Evolutionary conservation across 2,797 vertebrate species (phyloP).

Genomic region (Bradypodion pumilum): DNA sequence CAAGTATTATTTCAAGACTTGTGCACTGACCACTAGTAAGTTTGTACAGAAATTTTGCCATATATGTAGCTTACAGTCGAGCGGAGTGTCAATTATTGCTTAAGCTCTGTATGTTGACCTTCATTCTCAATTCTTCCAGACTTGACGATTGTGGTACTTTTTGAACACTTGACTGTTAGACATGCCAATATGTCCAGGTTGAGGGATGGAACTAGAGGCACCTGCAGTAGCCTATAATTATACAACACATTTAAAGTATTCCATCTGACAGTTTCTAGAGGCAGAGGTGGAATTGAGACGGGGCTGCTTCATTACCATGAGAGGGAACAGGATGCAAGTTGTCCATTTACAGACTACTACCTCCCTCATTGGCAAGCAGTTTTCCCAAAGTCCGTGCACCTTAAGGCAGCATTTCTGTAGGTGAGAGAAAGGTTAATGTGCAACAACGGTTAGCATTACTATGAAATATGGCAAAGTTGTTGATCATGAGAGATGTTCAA

Average conservation of each 20-base stretch:
- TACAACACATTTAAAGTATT: no score
- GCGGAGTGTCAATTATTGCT: background rate
- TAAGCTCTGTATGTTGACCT: background rate
- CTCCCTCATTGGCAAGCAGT: background rate
- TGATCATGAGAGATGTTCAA: background rate
- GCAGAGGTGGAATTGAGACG: no score
- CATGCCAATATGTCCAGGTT: background rate
- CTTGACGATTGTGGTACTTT: background rate
- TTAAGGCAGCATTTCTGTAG: background rate
- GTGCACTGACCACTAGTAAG: background rate
- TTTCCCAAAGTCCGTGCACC: background rate
- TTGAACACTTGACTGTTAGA: no score
- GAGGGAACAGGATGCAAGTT: background rate
- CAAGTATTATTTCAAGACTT: background rate
- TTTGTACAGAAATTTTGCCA: background rate
- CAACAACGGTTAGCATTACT: no score
- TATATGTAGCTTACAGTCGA: background rate
- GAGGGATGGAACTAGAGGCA: background rate
- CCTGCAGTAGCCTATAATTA: no score
- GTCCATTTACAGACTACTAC: background rate
- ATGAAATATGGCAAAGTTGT: background rate
- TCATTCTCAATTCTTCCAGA: background rate
- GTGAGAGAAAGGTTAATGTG: background rate
- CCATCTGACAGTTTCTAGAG: no score
- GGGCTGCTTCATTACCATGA: background rate